Base-by-base conservation (phyloP, 2,888 invertebrate genomes). In the Lasioglossum leucozonium region DNA sequence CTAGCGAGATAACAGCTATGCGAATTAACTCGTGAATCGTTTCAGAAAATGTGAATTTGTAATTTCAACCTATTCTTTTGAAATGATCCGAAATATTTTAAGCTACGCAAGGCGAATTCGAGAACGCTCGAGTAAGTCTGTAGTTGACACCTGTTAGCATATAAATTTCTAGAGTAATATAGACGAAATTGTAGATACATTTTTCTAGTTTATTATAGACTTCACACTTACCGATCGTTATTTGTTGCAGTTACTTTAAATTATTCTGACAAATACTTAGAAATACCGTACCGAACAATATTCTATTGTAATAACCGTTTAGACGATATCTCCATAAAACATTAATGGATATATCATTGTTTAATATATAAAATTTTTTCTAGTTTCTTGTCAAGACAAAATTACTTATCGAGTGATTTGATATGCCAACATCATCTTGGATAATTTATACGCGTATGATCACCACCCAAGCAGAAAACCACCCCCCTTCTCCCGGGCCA, bases 401-500 rank as follows among this genome's bases (percentile, higher is more conserved):
- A 69, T 69, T 37, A 69, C 69, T 69, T 69, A 40, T 69, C 5
- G 13, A 40, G 37, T 69, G 69, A 69, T 69, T 37, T 69, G 69
- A 69, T 40, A 40, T 16, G 22, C 22, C 69, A 67, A n/a, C 73
- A 55, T n/a, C 51, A 65, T 75, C 40, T 37, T 55, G 42, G 47
- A 13, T 75, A 75, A 77, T 34, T 6, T 40, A 37, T 22, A 40
- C 72, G 65, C 72, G 62, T 69, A 58, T n/a, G 72, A 91, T 95
- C 94, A 95, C 95, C 94, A 95, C 95, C 94, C 94, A 95, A 94
- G 94, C 94, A 94, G 80, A 84, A 79, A 85, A 92, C 90, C 88
- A 86, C 92, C 92, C 84, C 84, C 92, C 93, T 94, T 94, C 94
- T 94, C 93, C 94, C 94, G 94, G 94, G 94, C 94, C 94, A 93